Percentiles rank a stretch among this genome's conserved stretches.
Evolutionary conservation across 2,888 invertebrate genomes (phyloP).

Genomic region (Erpobdella octoculata): DNA sequence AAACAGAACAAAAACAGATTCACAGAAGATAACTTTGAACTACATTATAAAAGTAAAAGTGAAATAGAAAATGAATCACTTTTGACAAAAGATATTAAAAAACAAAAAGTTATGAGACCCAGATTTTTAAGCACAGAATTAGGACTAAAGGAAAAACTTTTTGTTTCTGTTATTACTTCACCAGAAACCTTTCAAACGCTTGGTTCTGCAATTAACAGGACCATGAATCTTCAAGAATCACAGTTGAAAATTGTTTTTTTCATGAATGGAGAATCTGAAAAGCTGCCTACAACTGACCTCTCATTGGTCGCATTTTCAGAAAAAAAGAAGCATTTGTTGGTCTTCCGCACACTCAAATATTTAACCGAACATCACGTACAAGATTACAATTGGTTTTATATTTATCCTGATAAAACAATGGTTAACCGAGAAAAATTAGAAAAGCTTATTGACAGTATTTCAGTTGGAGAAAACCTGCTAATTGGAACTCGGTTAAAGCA

Average conservation of each 20-base stretch:
- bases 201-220: slow-evolving; percentile 77
- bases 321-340: slow-evolving; percentile 65
- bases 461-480: slow-evolving; percentile 76
- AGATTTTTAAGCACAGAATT: slow-evolving; percentile 90
- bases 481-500: slow-evolving; percentile 60
- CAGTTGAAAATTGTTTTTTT: slow-evolving; percentile 72
- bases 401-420: slow-evolving; percentile 75
- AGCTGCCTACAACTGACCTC: slow-evolving; percentile 41
- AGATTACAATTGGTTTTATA: slow-evolving; percentile 83
- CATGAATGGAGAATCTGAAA: slow-evolving; percentile 52
- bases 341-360: slow-evolving; percentile 81
- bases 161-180: slow-evolving; percentile 72
- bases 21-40: background rate
- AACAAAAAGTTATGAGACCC: slow-evolving; percentile 60
- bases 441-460: slow-evolving; percentile 67
- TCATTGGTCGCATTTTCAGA: slow-evolving; percentile 77
- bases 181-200: slow-evolving; percentile 57
- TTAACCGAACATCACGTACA: slow-evolving; percentile 79
- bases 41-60: slow-evolving; percentile 33
- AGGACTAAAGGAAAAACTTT: slow-evolving; percentile 79
- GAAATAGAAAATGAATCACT: slow-evolving; percentile 26
- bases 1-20: background rate
- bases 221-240: slow-evolving; percentile 61
- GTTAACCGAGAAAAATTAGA: slow-evolving; percentile 71
- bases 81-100: background rate